Evolutionary conservation across 1,140 invertebrate genomes (phyloP), one percentile per base, ranked within the genome.

Genomic region (Lamellibrachia luymesi): DNA sequence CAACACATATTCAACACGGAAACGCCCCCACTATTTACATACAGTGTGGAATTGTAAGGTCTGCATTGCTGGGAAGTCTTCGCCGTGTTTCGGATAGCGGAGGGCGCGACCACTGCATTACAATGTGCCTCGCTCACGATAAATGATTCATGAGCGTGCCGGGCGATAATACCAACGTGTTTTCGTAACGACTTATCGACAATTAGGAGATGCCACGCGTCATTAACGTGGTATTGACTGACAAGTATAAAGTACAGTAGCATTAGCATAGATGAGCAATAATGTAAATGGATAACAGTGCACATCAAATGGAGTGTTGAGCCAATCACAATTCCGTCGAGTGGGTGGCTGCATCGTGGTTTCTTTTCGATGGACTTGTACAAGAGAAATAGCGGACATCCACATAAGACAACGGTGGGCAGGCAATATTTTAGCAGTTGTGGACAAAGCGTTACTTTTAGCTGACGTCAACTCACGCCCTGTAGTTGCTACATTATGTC

Each of bases 161-260:
- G 64, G 64, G 64, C 64, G 64, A 80, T 80, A 80, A 80, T 80
- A 80, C 64, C 64, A 80, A 80, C 64, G 64, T 80, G 64, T 80
- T 80, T 80, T 80, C 64, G 64, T 80, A 17, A 80, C 64, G 64
- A 80, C 64, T 10, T 80, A 80, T 80, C 64, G 64, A 80, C 64
- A 80, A 80, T 10, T 2, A 80, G 64, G 64, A 80, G 64, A 10
- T 80, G 64, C 64, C 64, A 22, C 64, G 1, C 64, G 64, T 80
- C 64, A 80, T 80, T 80, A 80, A 80, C 13, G 17, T 80, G 0
- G 64, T 80, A 22, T 17, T 80, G 64, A 2, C 64, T 80, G 64
- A 80, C 64, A 80, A 80, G 13, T 10, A 80, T 80, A 80, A 80
- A 80, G 64, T 80, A 22, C 64, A 80, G 64, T 0, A 80, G 64